Base-by-base conservation (phyloP, 2,888 invertebrate genomes). In the Pammene fasciana region DNA sequence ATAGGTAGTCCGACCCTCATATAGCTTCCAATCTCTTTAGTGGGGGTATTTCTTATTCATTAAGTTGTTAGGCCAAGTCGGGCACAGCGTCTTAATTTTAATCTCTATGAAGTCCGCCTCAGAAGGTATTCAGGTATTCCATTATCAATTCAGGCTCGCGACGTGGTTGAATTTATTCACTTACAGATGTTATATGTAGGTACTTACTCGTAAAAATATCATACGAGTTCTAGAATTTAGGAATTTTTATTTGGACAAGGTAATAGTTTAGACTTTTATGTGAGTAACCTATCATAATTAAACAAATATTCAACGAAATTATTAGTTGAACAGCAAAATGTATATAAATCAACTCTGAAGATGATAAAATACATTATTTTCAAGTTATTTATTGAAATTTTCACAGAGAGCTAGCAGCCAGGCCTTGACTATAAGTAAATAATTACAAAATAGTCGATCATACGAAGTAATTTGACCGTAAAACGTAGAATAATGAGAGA, bases 11-110 rank as follows among this genome's bases (percentile, higher is more conserved):
- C 38, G 54, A 60, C 65, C 70, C 65, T 70, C 65, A 60, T 70
- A 59, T 55, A 65, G 48, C 65, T 43, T 65, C 61, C 70, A 65
- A 70, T 65, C 65, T 65, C 65, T 65, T 68, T 70, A 65, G 60
- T 60, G 54, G 10, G 65, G 65, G 65, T 65, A 70, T 70, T 65
- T 65, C 70, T 70, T 65, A 70, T 70, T 70, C 70, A 70, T 70
- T 70, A 70, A 70, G 65, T 65, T 60, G 68, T 65, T 65, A 46
- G 64, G 34, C 70, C 70, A 46, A 59, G 65, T 18, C 43, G 16
- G 46, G 55, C 50, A 16, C 43, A n/a, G 46, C 65, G 70, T 60
- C 70, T 70, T 70, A 65, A 70, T 70, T 65, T 65, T 65, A 70
- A 70, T 70, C 65, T 65, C 26, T 65, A 65, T 52, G 57, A n/a